Percentiles rank a stretch among this genome's conserved stretches.
These are phyloP conservation scores for Dinothrombium tinctorium DNA, from an alignment of 1,140 invertebrate species.

Conservation along the genomic window DNA sequence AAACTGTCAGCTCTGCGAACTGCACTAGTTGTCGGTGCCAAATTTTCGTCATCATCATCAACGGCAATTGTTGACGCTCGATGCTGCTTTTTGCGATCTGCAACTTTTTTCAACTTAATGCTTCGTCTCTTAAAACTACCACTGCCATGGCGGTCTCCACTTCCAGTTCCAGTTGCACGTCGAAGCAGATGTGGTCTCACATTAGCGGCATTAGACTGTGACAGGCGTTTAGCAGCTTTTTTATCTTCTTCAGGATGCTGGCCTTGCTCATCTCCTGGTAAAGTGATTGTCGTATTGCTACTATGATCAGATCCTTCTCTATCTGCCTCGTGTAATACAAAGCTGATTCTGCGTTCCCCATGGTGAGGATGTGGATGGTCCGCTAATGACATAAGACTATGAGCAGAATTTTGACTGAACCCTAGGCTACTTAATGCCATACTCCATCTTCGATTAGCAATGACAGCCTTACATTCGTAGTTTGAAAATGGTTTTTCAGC, in stretches of 20 bases:
- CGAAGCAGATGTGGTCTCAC: slow-evolving; percentile 9
- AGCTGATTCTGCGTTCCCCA: slow-evolving; percentile 66
- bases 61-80: slow-evolving; percentile 11
- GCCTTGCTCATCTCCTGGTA: neutral
- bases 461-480: slow-evolving; percentile 17
- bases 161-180: slow-evolving; percentile 11
- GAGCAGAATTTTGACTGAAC: slow-evolving; percentile 67
- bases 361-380: slow-evolving; percentile 23
- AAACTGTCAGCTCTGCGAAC: slow-evolving; percentile 43
- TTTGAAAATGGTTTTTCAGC: neutral
- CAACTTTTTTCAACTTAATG: slow-evolving; percentile 47
- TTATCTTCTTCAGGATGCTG: neutral
- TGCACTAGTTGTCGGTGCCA: neutral
- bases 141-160: slow-evolving; percentile 22
- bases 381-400: slow-evolving; percentile 66
- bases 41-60: slow-evolving; percentile 15
- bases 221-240: slow-evolving; percentile 6
- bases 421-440: slow-evolving; percentile 77
- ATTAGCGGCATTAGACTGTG: slow-evolving; percentile 1
- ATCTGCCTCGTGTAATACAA: slow-evolving; percentile 77
- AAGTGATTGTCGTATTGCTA: slow-evolving; percentile 40
- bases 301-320: slow-evolving; percentile 82
- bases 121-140: slow-evolving; percentile 63
- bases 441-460: slow-evolving; percentile 57
- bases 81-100: slow-evolving; percentile 14